Conservation (phyloP, 2,888 invertebrate genomes). For the Drosophila melanosoma region DNA sequence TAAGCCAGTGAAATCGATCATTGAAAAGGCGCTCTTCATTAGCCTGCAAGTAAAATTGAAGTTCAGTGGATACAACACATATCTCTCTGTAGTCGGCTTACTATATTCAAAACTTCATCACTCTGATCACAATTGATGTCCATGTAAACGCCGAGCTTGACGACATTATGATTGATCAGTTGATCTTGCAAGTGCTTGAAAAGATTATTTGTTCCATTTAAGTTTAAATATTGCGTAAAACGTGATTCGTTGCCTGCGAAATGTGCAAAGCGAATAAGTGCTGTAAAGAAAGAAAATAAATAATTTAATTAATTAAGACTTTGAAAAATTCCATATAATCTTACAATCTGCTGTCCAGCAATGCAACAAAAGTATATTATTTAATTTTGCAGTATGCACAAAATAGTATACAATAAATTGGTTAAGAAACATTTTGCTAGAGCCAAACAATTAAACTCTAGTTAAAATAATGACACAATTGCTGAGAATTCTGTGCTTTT, state of each 20-base stretch:
- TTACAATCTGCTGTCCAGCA: conserved; percentile 44
- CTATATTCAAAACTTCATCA: conserved; percentile 58
- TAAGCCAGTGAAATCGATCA: conserved; percentile 77
- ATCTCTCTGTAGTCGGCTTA: conserved; percentile 4
- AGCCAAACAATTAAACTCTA: conserved; percentile 35
- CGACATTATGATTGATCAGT: conserved; percentile 48
- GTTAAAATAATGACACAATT: conserved; percentile 15
- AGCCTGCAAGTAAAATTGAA: conserved; percentile 51
- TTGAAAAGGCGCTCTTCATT: conserved; percentile 61
- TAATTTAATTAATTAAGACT: background rate
- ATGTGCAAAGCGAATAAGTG: conserved; percentile 50
- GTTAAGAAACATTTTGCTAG: conserved; percentile 29
- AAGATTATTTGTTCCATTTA: conserved; percentile 18
- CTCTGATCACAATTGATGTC: conserved; percentile 76
- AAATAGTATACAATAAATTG: conserved; percentile 67
- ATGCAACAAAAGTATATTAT: conserved; percentile 43
- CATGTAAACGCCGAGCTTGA: conserved; percentile 70
- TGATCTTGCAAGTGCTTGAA: conserved; percentile 33
- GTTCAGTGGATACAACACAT: background rate
- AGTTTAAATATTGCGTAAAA: conserved; percentile 51
- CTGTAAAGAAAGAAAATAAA: conserved; percentile 35
- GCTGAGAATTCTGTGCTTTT: conserved; percentile 29
- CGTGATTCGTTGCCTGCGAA: conserved; percentile 23
- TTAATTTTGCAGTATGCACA: conserved; percentile 49
- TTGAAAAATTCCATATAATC: background rate